phyloP scores from a whole-genome alignment of 2,888 invertebrate species.

The Agonopterix arenella region DNA sequence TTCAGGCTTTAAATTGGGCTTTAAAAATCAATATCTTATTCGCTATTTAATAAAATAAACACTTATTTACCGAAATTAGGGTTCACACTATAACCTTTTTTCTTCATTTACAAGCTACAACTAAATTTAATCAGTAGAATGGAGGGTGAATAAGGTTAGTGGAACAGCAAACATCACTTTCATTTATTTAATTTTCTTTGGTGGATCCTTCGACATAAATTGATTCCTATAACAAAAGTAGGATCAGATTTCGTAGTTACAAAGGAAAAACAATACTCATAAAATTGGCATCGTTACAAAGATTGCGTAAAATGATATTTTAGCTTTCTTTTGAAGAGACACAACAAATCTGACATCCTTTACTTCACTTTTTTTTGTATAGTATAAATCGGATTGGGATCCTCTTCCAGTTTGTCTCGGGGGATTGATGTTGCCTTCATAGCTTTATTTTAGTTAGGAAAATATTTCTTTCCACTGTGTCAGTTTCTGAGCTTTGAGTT shows the following conservation, averaged over 20 bases:
- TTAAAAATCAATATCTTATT: too few species aligned
- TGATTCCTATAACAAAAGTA: neutral
- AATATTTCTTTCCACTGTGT: neutral
- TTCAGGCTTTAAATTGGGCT: too few species aligned
- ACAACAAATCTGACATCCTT: conserved; percentile 22
- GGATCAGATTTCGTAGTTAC: neutral
- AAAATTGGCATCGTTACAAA: conserved; percentile 10
- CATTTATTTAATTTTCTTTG: too few species aligned
- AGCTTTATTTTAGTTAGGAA: conserved; percentile 27
- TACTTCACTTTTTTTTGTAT: conserved; percentile 13
- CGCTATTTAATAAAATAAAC: too few species aligned
- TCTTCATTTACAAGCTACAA: too few species aligned
- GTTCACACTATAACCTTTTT: too few species aligned
- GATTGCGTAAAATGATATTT: conserved; percentile 12
- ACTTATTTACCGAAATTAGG: too few species aligned
- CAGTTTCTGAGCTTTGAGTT: neutral
- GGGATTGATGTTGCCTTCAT: conserved; percentile 21
- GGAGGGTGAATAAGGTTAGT: too few species aligned
- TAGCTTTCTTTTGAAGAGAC: conserved; percentile 21
- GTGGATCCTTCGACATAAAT: neutral
- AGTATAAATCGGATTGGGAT: conserved; percentile 25
- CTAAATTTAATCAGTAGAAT: too few species aligned
- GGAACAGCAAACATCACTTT: too few species aligned
- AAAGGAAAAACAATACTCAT: conserved; percentile 3
- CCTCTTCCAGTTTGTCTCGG: conserved; percentile 14